Base-by-base conservation (phyloP, 1,140 invertebrate genomes). In the Colletes latitarsis region DNA sequence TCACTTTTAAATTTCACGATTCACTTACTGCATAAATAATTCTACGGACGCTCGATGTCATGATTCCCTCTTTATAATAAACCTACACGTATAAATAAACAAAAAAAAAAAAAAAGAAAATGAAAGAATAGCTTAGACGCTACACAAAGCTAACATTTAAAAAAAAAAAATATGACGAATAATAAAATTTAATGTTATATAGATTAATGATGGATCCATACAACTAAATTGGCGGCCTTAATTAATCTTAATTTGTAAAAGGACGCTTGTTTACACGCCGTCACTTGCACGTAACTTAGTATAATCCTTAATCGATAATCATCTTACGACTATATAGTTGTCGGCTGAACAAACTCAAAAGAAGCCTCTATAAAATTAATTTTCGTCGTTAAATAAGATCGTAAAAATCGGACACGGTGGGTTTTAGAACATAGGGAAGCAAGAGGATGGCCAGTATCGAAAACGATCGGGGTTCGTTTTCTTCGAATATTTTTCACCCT, bases 161-260 rank as follows among this genome's bases (percentile, higher is more conserved):
- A n/a, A n/a, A n/a, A n/a, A n/a, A n/a, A n/a, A n/a, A 83, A 85
- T 77, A 14, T 41, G 1, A 82, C 74, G 67, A 82, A 69, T 78
- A 43, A 60, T 87, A 88, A 83, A 83, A 87, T 87, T 85, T 88
- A 86, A 87, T 82, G 43, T 73, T 85, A 82, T 46, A 43, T 66
- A 79, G 19, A 82, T 86, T 88, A 89, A 85, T 81, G 74, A 85
- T 55, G 68, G 81, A 81, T 82, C 81, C 70, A 64, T 85, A 88
- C 78, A 81, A 49, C 85, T 84, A 86, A 81, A 71, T 60, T n/a
- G 49, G 62, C 57, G 66, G 66, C 77, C 88, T 89, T 89, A 89
- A 81, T 55, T 88, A 89, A 84, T 84, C 88, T 89, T 89, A 89
- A 86, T 88, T 81, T 88, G 69, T 81, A 85, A 86, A 84, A 81